Percentiles rank a stretch among this genome's conserved stretches.
Evolutionary conservation across 2,113 vertebrate genomes (phyloP).

Genomic region (Phrynosoma platyrhinos): DNA sequence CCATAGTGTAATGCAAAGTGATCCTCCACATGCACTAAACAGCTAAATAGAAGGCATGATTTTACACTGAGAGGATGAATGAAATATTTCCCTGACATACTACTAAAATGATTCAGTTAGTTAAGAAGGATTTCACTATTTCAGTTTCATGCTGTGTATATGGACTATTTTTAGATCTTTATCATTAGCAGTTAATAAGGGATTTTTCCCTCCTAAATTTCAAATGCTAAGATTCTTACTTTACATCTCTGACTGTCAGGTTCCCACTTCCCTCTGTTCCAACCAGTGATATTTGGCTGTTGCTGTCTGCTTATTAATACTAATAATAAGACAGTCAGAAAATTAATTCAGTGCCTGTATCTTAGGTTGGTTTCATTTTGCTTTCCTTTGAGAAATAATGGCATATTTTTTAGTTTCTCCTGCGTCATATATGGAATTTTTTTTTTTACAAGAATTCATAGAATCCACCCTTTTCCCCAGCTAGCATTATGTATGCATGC

Average conservation of each 20-base stretch:
- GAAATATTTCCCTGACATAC: background rate
- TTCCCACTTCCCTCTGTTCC: background rate
- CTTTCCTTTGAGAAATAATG: background rate
- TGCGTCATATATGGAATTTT: too few relatives aligned
- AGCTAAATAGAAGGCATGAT: background rate
- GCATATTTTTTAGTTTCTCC: background rate
- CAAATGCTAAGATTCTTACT: background rate
- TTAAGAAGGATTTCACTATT: background rate
- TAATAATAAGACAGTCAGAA: too few relatives aligned
- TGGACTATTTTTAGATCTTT: too few relatives aligned
- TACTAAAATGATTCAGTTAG: background rate
- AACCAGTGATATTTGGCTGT: too few relatives aligned
- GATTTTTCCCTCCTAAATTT: background rate
- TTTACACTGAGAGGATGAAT: background rate
- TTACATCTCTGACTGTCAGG: background rate
- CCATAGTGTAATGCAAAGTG: background rate
- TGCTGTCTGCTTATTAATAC: background rate
- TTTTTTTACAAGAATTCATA: too few relatives aligned
- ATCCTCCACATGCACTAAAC: background rate
- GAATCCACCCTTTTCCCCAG: too few relatives aligned
- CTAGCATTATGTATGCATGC: too few relatives aligned
- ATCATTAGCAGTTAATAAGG: background rate
- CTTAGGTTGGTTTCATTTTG: background rate
- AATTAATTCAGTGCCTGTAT: too few relatives aligned
- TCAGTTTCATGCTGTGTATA: background rate